Percentiles rank a stretch among this genome's conserved stretches.
These are phyloP conservation scores for Halichoeres trimaculatus DNA, from an alignment of 2,113 vertebrate species.

Conservation along the genomic window DNA sequence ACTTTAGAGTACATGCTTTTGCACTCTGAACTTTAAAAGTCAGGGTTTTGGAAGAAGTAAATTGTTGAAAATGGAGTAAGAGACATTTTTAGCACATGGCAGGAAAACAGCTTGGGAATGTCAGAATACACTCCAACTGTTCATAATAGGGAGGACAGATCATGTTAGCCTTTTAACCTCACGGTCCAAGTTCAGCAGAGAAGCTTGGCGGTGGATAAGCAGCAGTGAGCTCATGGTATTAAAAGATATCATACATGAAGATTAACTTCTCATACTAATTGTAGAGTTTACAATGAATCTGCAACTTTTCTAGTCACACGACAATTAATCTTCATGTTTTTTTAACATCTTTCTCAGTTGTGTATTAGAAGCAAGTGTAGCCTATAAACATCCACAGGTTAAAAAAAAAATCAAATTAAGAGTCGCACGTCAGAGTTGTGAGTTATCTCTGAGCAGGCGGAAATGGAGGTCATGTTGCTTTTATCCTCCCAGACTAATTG, in stretches of 20 bases:
- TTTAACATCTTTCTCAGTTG: background rate
- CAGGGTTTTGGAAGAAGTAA: slow-evolving; percentile 15
- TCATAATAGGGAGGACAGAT: slow-evolving; percentile 49
- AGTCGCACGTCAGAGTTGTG: background rate
- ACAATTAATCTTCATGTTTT: background rate
- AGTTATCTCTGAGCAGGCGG: slow-evolving; percentile 46
- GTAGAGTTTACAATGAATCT: background rate
- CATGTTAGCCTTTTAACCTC: slow-evolving; percentile 52
- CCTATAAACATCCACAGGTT: background rate
- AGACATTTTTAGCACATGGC: background rate
- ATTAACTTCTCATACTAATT: background rate
- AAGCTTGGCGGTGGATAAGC: slow-evolving; percentile 30
- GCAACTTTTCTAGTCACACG: background rate
- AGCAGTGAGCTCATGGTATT: slow-evolving; percentile 55
- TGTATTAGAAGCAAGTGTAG: background rate
- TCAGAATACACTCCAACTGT: slow-evolving; percentile 50
- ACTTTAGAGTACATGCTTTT: slow-evolving; percentile 35
- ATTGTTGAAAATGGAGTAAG: background rate
- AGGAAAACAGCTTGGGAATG: slow-evolving; percentile 44
- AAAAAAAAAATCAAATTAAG: background rate
- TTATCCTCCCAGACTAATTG: slow-evolving; percentile 18
- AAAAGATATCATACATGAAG: slow-evolving; percentile 35
- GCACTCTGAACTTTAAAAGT: slow-evolving; percentile 49
- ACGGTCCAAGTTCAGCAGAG: slow-evolving; percentile 13
- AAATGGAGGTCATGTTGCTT: slow-evolving; percentile 29